phyloP scores from a whole-genome alignment of 2,888 invertebrate genomes.

The Mythimna pallens region DNA sequence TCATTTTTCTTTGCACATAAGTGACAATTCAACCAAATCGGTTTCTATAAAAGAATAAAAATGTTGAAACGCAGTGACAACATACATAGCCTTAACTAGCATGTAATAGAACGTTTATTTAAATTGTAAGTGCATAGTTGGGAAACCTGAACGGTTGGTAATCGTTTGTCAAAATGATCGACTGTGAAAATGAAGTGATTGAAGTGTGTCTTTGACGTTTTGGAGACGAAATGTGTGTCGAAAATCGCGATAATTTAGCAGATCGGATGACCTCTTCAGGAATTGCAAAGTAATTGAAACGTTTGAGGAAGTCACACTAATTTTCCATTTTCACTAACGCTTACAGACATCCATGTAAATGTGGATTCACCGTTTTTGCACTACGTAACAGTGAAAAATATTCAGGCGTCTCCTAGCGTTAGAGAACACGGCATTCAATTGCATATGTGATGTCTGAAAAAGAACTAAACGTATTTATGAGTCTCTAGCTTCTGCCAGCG shows the following conservation, averaged over 20 bases:
- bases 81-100: constrained; percentile 48
- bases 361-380: too few species aligned
- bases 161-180: constrained; percentile 30
- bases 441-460: too few species aligned
- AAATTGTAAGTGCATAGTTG: constrained; percentile 44
- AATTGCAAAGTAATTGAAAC: neutral
- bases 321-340: neutral
- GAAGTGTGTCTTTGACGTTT: constrained; percentile 9
- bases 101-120: constrained; percentile 54
- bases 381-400: too few species aligned
- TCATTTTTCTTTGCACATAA: constrained; percentile 29
- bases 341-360: neutral
- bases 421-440: too few species aligned
- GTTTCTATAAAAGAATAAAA: constrained; percentile 37
- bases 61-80: constrained; percentile 55
- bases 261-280: neutral
- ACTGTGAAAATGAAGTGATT: constrained; percentile 39
- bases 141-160: constrained; percentile 39
- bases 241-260: neutral
- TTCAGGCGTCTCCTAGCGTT: too few species aligned
- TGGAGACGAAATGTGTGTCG: constrained; percentile 14
- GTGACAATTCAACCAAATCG: constrained; percentile 65
- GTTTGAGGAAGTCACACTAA: neutral
- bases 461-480: neutral
- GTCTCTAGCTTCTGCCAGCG: too few species aligned